phyloP scores from a whole-genome alignment of 2,113 vertebrate genomes.

The Uria lomvia region DNA sequence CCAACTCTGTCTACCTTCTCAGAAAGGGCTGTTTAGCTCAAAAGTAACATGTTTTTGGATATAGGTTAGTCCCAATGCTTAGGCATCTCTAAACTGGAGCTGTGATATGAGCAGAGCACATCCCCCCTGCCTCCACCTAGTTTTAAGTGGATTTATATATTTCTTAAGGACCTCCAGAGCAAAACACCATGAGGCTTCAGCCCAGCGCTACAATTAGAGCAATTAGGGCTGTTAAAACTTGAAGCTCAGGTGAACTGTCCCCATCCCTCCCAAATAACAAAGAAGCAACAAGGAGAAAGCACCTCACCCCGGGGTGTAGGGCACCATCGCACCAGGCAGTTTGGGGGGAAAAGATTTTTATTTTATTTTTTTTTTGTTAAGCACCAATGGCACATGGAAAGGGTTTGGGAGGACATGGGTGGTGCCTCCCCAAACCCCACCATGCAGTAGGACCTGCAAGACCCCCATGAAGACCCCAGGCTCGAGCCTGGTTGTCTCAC shows the following conservation, averaged over 20 bases:
- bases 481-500: background rate
- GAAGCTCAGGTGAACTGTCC: background rate
- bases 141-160: background rate
- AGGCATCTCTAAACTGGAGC: background rate
- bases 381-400: accelerated
- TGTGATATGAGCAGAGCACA: background rate
- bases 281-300: background rate
- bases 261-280: background rate
- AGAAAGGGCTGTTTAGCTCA: background rate
- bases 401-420: background rate
- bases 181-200: accelerated
- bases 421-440: background rate
- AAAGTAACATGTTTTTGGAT: background rate
- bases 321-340: background rate
- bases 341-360: background rate
- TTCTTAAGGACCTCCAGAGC: background rate
- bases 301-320: accelerated
- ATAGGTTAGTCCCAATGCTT: background rate
- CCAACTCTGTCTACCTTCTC: background rate
- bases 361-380: background rate
- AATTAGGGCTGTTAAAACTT: background rate
- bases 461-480: background rate
- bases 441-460: background rate
- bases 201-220: background rate
- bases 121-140: background rate